Percentiles rank a stretch among this genome's conserved stretches.
phyloP scores from a whole-genome alignment of 2,113 vertebrate genomes.

The Galemys pyrenaicus region DNA sequence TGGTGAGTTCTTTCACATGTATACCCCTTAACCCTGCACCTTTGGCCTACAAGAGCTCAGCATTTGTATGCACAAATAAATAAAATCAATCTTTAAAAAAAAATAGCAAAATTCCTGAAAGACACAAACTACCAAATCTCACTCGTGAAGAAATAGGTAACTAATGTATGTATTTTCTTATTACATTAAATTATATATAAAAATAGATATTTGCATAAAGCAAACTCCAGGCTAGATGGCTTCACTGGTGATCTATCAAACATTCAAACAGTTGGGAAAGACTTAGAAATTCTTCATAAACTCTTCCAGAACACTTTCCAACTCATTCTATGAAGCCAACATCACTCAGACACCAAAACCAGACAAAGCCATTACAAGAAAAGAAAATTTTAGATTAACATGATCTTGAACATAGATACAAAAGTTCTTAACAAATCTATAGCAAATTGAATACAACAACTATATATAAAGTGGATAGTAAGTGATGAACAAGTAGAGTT shows the following conservation, averaged over 20 bases:
- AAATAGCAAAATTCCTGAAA: not conserved
- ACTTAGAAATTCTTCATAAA: conserved; percentile 12
- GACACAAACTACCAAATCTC: not conserved
- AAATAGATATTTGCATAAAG: not conserved
- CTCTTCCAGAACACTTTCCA: not conserved
- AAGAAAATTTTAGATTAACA: not conserved
- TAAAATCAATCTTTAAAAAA: too few species aligned
- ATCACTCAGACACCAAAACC: not conserved
- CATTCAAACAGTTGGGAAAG: not conserved
- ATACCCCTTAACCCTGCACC: too few species aligned
- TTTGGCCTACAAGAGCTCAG: too few species aligned
- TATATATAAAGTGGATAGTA: not conserved
- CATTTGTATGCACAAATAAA: too few species aligned
- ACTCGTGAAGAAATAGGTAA: not conserved
- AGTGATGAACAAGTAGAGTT: not conserved
- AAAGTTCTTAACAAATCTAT: not conserved
- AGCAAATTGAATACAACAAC: not conserved
- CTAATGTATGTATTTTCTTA: not conserved
- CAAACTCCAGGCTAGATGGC: not conserved
- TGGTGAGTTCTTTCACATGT: too few species aligned
- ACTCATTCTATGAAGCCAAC: not conserved
- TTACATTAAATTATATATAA: not conserved
- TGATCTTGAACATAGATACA: not conserved
- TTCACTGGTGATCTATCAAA: not conserved
- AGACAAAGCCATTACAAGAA: not conserved